Conservation (phyloP, 1,140 invertebrate species). For the Pygmarrhopalites habei region DNA sequence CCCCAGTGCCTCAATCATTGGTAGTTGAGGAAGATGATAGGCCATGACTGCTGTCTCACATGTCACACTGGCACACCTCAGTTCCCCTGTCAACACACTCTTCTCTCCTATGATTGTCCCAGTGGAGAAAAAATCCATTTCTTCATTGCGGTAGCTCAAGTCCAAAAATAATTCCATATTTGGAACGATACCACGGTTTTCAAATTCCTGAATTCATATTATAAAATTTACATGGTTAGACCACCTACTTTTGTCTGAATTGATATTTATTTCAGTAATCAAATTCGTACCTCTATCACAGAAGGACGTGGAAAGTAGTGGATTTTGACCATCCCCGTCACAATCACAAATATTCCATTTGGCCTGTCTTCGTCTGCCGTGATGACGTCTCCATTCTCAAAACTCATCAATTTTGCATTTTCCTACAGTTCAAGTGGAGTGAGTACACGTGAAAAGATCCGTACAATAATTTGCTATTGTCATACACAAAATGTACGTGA, state of each 20-base stretch:
- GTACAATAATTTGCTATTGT: too few relatives aligned
- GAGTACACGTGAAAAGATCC: too few relatives aligned
- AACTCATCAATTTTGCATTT: constrained; percentile 13
- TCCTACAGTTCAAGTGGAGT: constrained; percentile 15
- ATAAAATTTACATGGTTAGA: too few relatives aligned
- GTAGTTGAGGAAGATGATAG: constrained; percentile 29
- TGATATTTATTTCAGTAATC: too few relatives aligned
- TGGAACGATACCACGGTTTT: constrained; percentile 30
- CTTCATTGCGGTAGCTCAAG: constrained; percentile 30
- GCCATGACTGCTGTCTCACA: constrained; percentile 47
- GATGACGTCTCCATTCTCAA: constrained; percentile 38
- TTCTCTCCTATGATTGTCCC: constrained; percentile 48
- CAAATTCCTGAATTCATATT: constrained; percentile 12
- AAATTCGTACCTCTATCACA: too few relatives aligned
- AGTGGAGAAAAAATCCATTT: constrained; percentile 45
- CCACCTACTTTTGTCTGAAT: too few relatives aligned
- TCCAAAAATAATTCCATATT: constrained; percentile 36
- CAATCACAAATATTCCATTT: constrained; percentile 45
- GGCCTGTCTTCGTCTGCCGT: constrained; percentile 26
- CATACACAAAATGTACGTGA: too few relatives aligned
- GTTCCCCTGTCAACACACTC: constrained; percentile 44
- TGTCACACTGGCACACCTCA: constrained; percentile 42
- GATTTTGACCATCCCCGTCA: constrained; percentile 46
- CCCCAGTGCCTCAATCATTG: constrained; percentile 23
- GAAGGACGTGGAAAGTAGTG: constrained; percentile 36